Base-by-base conservation (phyloP, 2,797 vertebrate genomes). In the Gobio occitaniae region DNA sequence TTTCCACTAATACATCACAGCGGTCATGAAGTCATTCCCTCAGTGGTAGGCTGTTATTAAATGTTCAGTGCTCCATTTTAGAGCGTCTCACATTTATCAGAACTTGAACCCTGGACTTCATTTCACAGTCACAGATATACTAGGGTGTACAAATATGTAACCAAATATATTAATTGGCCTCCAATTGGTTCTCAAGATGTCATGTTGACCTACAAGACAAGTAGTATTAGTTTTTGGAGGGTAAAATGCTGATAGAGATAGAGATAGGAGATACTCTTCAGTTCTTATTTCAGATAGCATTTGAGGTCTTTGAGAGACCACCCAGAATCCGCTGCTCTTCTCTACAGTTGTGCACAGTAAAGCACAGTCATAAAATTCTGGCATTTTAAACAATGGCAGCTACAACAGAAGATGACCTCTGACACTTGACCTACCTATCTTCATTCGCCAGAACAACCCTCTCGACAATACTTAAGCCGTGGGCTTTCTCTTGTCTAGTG, bases 1-100 rank as follows among this genome's bases (percentile, higher is more conserved):
- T 68, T 88, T 90, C 87, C 80, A 84, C 13, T 65, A 77, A 84
- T 78, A 59, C 61, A 71, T 82, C 71, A 44, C 11, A 74, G 74
- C 70, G 71, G 82, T 77, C 52, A 68, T 78, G 68, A 85, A 78
- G 71, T 72, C 2, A 15, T 85, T 85, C 32, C 79, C 54, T 72
- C 68, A 78, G 3, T 78, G 77, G 36, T 61, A 59, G 79, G 54
- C 72, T 78, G 83, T 82, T 71, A 54, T 82, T 85, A 82, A 85
- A 82, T 72, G 69, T 74, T 41, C 77, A 80, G 21, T 66, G 69
- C 59, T 74, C 83, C 47, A 29, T 80, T 85, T 80, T 21, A 80
- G 41, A 66, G 59, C 54, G 32, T 54, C 84, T 61, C 75, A 10
- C 29, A 71, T 84, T 81, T 74, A 54, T 54, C 25, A 50, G 38